phyloP scores from a whole-genome alignment of 1,140 invertebrate genomes.

The Probaryconus sp. region DNA sequence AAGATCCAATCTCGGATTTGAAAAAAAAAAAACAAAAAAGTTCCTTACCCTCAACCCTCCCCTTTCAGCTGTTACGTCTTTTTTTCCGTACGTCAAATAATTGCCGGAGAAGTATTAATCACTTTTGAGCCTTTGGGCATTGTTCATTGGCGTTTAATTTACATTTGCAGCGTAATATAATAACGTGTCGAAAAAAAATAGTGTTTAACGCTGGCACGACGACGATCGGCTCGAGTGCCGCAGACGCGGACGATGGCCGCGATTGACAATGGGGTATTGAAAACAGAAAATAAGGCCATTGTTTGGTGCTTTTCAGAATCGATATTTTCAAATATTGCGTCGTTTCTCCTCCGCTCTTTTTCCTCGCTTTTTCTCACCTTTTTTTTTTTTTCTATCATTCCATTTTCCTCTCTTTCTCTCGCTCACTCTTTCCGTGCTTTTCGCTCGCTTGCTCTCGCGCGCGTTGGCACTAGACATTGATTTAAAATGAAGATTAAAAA shows the following conservation, averaged over 20 bases:
- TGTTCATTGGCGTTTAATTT: constrained; percentile 62
- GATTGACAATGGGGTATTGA: constrained; percentile 75
- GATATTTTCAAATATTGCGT: constrained; percentile 77
- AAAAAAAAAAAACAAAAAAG: constrained; percentile 37
- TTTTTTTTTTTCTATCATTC: constrained; percentile 21
- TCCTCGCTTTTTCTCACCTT: constrained; percentile 40
- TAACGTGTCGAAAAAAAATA: constrained; percentile 57
- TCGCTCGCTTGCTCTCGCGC: constrained; percentile 2
- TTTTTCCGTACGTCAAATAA: constrained; percentile 39
- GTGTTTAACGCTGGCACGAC: constrained; percentile 51
- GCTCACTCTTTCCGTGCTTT: too few species aligned
- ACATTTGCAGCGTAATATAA: constrained; percentile 62
- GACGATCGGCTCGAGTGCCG: constrained; percentile 53
- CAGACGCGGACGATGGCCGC: constrained; percentile 62
- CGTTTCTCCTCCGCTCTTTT: constrained; percentile 50
- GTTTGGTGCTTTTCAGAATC: constrained; percentile 77
- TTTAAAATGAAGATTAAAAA: constrained; percentile 74
- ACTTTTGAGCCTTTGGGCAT: constrained; percentile 48
- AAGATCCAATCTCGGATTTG: too few species aligned
- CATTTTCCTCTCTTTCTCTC: constrained; percentile 26
- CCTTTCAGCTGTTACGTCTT: background rate
- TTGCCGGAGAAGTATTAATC: constrained; percentile 60
- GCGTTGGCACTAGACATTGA: constrained; percentile 62
- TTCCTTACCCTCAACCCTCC: constrained; percentile 18
- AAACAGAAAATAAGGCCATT: constrained; percentile 78